Evolutionary conservation across 2,113 vertebrate species (phyloP).

Genomic region (Alethe castanea): DNA sequence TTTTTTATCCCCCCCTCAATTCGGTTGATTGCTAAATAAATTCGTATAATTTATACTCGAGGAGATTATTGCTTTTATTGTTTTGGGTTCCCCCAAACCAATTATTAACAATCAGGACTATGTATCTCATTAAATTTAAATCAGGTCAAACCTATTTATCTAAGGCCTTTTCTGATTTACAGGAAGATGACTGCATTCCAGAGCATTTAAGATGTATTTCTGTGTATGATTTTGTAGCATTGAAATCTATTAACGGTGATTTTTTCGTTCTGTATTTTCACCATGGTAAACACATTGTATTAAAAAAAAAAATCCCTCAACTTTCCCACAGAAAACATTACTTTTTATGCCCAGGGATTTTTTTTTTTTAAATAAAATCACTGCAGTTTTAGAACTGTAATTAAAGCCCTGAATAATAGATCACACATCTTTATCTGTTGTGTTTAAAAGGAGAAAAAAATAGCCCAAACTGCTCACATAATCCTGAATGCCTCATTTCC

Average conservation of each 20-base stretch:
- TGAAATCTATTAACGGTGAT: background rate
- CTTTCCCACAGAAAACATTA: conserved; percentile 50
- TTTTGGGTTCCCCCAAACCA: conserved; percentile 33
- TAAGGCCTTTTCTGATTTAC: conserved; percentile 5
- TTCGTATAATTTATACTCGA: conserved; percentile 37
- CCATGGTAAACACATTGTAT: conserved; percentile 3
- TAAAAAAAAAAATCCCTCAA: conserved; percentile 41
- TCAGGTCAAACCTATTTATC: conserved; percentile 27
- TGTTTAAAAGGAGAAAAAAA: conserved; percentile 53
- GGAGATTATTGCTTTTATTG: conserved; percentile 44
- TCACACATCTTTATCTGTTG: conserved; percentile 54
- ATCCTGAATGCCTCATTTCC: conserved; percentile 71
- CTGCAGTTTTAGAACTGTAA: conserved; percentile 69
- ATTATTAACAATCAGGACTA: conserved; percentile 45
- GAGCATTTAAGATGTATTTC: background rate
- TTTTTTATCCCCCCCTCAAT: background rate
- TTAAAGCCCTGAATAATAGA: conserved; percentile 72
- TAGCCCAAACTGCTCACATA: conserved; percentile 58
- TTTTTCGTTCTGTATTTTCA: conserved; percentile 31
- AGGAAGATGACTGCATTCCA: conserved; percentile 1
- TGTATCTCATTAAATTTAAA: conserved; percentile 31
- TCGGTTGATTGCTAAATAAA: conserved; percentile 35
- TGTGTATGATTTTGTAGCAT: background rate
- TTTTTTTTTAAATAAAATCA: conserved; percentile 45
- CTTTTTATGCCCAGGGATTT: conserved; percentile 61